A percentile compares a stretch with the other conserved stretches of the same genome.
These are phyloP conservation scores for Tinea semifulvella DNA, from an alignment of 2,888 invertebrate genomes.

Conservation along the genomic window DNA sequence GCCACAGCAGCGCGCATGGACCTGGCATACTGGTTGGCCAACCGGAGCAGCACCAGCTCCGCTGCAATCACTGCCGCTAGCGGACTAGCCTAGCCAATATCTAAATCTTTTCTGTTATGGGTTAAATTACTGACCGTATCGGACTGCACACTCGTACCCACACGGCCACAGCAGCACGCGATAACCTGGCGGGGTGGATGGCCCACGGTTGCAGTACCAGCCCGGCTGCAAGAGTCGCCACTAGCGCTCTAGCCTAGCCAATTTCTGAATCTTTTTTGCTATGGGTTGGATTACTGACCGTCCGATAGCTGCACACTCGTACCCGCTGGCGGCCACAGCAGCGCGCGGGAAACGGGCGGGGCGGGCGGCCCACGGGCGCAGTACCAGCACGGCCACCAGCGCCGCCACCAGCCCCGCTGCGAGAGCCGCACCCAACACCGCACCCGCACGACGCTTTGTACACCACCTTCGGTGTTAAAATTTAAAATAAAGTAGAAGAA, in stretches of 20 bases:
- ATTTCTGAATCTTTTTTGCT: too few species aligned
- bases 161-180: constrained; percentile 74
- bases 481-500: too few species aligned
- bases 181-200: constrained; percentile 38
- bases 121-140: too few species aligned
- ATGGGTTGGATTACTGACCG: constrained; percentile 62
- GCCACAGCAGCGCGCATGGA: constrained; percentile 70
- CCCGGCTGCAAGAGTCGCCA: constrained; percentile 50
- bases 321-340: constrained; percentile 78
- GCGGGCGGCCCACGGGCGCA: constrained; percentile 47
- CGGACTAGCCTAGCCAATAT: too few species aligned
- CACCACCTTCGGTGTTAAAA: neutral
- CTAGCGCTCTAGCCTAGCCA: constrained; percentile 45
- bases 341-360: constrained; percentile 51
- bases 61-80: constrained; percentile 45
- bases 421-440: constrained; percentile 45
- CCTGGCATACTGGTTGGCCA: constrained; percentile 37
- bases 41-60: constrained; percentile 54
- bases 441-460: constrained; percentile 27
- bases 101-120: too few species aligned
- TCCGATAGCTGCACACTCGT: constrained; percentile 78
- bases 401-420: constrained; percentile 45
- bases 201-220: constrained; percentile 54
- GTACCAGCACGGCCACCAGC: constrained; percentile 54
- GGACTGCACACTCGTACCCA: constrained; percentile 77